Evolutionary conservation across 2,113 vertebrate genomes (phyloP).

Genomic region (Oreochromis spilurus): DNA sequence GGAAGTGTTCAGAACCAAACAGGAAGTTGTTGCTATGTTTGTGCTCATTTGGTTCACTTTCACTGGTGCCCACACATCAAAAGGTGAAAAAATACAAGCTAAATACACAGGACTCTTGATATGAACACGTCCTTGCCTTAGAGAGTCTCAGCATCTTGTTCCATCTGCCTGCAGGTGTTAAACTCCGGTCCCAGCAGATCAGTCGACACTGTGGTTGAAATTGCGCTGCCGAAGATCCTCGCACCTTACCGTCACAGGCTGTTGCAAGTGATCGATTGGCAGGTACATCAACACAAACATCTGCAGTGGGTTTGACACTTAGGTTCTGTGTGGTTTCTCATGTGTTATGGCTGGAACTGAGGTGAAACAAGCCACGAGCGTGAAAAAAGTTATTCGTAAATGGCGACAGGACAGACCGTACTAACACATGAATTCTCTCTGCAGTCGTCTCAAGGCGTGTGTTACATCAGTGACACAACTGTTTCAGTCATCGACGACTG

Average conservation of each 20-base stretch:
- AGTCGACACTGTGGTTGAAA: constrained; percentile 75
- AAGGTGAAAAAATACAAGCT: not conserved
- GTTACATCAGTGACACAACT: constrained; percentile 67
- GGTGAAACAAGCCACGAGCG: too few species aligned
- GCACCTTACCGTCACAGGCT: constrained; percentile 71
- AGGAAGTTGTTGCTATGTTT: not conserved
- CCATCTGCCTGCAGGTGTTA: constrained; percentile 77
- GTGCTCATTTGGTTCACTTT: not conserved
- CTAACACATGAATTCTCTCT: not conserved
- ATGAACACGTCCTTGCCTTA: not conserved
- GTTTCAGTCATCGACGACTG: constrained; percentile 66
- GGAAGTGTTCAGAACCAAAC: not conserved
- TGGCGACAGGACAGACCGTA: not conserved
- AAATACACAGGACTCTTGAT: not conserved
- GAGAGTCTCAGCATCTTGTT: not conserved
- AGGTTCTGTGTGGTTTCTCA: too few species aligned
- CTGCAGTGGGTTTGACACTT: not conserved
- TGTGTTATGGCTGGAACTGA: too few species aligned
- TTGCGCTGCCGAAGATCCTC: constrained; percentile 82
- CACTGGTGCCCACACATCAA: not conserved
- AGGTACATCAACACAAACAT: constrained; percentile 71
- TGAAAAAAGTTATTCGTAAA: not conserved
- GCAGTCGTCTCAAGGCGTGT: constrained; percentile 81
- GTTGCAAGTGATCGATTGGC: constrained; percentile 79
- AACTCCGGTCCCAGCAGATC: constrained; percentile 85